phyloP scores from a whole-genome alignment of 2,888 invertebrate species.

The Dynastes maya region DNA sequence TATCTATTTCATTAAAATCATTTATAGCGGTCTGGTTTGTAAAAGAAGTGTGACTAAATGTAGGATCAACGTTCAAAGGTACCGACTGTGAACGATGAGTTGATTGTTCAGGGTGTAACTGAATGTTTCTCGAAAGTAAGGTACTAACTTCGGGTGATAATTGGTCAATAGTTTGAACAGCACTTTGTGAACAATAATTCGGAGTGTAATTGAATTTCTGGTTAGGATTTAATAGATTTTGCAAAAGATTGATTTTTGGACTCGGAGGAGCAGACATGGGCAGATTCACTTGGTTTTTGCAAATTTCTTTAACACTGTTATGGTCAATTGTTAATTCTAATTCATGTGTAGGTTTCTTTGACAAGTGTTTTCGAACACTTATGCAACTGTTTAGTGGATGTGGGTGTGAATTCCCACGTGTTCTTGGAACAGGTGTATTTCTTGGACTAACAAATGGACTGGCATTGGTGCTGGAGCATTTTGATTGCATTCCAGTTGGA shows the following conservation, averaged over 20 bases:
- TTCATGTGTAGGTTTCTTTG: conserved; percentile 64
- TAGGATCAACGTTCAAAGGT: conserved; percentile 73
- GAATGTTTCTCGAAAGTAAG: conserved; percentile 75
- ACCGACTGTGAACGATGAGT: conserved; percentile 83
- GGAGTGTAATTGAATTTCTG: conserved; percentile 72
- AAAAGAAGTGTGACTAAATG: conserved; percentile 26
- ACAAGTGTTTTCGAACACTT: conserved; percentile 52
- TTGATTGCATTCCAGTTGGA: conserved; percentile 73
- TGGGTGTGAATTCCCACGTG: conserved; percentile 75
- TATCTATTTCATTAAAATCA: conserved; percentile 82
- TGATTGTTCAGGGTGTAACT: conserved; percentile 57
- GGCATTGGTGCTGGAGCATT: conserved; percentile 79
- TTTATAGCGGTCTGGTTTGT: conserved; percentile 61
- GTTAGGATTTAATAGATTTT: conserved; percentile 71
- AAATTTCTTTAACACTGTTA: conserved; percentile 45
- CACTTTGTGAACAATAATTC: conserved; percentile 65
- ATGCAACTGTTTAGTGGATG: conserved; percentile 60
- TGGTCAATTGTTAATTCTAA: conserved; percentile 51
- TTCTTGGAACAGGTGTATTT: conserved; percentile 82
- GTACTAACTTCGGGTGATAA: conserved; percentile 77
- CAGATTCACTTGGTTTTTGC: conserved; percentile 58
- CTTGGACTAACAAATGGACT: conserved; percentile 89
- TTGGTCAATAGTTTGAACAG: conserved; percentile 67
- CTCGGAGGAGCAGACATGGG: conserved; percentile 82
- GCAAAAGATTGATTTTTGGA: conserved; percentile 71